A percentile compares a stretch with the other conserved stretches of the same genome.
These are phyloP conservation scores for Iguana delicatissima DNA, from an alignment of 2,797 vertebrate genomes.

Conservation along the genomic window DNA sequence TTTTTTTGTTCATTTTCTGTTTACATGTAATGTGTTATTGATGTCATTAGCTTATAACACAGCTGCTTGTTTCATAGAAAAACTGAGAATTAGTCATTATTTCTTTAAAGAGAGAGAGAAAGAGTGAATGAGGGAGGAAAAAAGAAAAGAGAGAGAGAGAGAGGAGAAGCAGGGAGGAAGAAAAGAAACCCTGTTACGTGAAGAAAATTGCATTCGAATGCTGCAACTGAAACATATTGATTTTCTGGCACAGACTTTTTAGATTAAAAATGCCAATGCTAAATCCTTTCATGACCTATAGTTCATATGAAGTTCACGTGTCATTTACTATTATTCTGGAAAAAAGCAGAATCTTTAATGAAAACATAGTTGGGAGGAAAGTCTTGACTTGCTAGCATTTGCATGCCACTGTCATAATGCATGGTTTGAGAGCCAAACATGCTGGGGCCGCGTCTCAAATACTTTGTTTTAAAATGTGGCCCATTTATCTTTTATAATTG, in stretches of 20 bases:
- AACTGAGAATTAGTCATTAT: conserved; percentile 85
- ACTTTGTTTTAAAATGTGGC: conserved; percentile 70
- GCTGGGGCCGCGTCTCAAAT: conserved; percentile 61
- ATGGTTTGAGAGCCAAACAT: conserved; percentile 72
- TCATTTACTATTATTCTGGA: conserved; percentile 87
- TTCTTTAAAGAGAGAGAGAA: conserved; percentile 52
- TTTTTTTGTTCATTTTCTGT: conserved; percentile 86
- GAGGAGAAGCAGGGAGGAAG: conserved; percentile 67
- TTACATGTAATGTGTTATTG: conserved; percentile 88
- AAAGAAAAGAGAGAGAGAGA: conserved; percentile 69
- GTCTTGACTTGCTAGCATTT: conserved; percentile 77
- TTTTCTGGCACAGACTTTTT: conserved; percentile 90
- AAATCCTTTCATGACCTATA: conserved; percentile 85
- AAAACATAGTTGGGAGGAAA: conserved; percentile 82
- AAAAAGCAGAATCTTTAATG: conserved; percentile 82
- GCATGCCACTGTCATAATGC: conserved; percentile 81
- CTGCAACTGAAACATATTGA: conserved; percentile 88
- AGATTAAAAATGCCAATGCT: conserved; percentile 91
- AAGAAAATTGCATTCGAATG: conserved; percentile 90
- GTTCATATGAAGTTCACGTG: conserved; percentile 89
- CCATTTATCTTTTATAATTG: conserved; percentile 77
- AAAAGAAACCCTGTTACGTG: conserved; percentile 83
- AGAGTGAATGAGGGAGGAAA: conserved; percentile 66
- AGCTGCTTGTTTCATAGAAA: conserved; percentile 86
- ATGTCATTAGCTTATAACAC: conserved; percentile 86